Percentiles rank a stretch among this genome's conserved stretches.
Conservation (phyloP, 1,140 invertebrate species). For the Dufourea novaeangliae region DNA sequence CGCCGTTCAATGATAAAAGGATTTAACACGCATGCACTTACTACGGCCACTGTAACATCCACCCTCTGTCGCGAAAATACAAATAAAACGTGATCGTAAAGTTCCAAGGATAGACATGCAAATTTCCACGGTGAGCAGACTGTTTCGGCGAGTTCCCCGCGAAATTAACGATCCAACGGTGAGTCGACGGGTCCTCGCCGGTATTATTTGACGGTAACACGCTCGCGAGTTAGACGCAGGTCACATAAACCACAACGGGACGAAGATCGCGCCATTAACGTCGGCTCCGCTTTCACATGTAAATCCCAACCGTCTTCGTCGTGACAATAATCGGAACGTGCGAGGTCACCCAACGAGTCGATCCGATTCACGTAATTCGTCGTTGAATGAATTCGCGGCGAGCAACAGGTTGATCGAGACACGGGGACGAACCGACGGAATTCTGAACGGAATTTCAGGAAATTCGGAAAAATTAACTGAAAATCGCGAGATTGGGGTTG, state of each 20-base stretch:
- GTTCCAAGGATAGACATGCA: neutral
- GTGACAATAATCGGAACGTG: neutral
- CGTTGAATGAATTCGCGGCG: slow-evolving; percentile 27
- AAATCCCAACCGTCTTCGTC: slow-evolving; percentile 5
- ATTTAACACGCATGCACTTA: too few species aligned
- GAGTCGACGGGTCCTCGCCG: neutral
- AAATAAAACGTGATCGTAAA: neutral
- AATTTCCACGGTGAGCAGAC: neutral
- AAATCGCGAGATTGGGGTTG: slow-evolving; percentile 1
- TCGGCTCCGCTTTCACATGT: neutral
- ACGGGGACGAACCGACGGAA: neutral
- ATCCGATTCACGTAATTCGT: neutral
- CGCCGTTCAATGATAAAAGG: too few species aligned
- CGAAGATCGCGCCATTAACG: neutral
- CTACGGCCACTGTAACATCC: too few species aligned
- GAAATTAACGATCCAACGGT: slow-evolving; percentile 36
- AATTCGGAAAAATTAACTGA: slow-evolving; percentile 1
- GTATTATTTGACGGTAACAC: slow-evolving; percentile 31
- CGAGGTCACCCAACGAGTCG: neutral
- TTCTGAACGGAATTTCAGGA: neutral
- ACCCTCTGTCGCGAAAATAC: neutral
- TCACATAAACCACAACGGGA: neutral
- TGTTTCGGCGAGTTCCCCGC: neutral
- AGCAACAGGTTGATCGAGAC: slow-evolving; percentile 27
- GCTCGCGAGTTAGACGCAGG: slow-evolving; percentile 5